Base-by-base conservation (phyloP, 2,888 invertebrate species). In the Andrena bucephala region DNA sequence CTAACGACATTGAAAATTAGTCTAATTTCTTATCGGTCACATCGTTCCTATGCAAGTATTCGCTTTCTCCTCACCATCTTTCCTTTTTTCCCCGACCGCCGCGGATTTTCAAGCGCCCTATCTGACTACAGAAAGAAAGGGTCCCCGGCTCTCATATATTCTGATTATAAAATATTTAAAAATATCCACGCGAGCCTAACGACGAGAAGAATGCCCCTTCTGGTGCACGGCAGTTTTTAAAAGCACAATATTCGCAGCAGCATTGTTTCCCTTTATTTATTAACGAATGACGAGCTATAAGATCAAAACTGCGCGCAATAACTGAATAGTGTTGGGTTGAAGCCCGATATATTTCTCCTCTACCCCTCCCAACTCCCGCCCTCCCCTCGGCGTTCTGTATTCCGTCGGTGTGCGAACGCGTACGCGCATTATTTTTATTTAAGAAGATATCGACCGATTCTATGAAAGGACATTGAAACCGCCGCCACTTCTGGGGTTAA, bases 401-500 rank as follows among this genome's bases (percentile, higher is more conserved):
- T 59, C 29, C 31, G 67, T 72, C 20, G 70, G 20, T 29, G 60
- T 62, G 54, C 27, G 48, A 33, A 48, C 70, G 60, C 60, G 70
- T 71, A 77, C 71, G 50, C 69, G 80, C 67, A 78, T 72, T 81
- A 78, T 72, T 81, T 78, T 78, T 81, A 78, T 78, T 81, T 81
- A 68, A 78, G 74, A 65, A 77, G 36, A 62, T 81, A 81, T 81
- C 79, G 80, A 81, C 71, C 79, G 71, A 71, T 72, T 72, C 67
- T 67, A 62, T 78, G 79, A 78, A 81, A 81, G 79, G 71, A 81
- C 71, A 81, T 81, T 81, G 80, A 72, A 78, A 81, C 79, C 48
- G 33, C 67, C 54, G 48, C 20, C 60, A 48, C 66, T 77, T 77
- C 77, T 70, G 66, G 48, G 60, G 70, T 77, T 77, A 71, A 78